phyloP scores from a whole-genome alignment of 2,113 vertebrate species.

The Nycticryphes semicollaris region DNA sequence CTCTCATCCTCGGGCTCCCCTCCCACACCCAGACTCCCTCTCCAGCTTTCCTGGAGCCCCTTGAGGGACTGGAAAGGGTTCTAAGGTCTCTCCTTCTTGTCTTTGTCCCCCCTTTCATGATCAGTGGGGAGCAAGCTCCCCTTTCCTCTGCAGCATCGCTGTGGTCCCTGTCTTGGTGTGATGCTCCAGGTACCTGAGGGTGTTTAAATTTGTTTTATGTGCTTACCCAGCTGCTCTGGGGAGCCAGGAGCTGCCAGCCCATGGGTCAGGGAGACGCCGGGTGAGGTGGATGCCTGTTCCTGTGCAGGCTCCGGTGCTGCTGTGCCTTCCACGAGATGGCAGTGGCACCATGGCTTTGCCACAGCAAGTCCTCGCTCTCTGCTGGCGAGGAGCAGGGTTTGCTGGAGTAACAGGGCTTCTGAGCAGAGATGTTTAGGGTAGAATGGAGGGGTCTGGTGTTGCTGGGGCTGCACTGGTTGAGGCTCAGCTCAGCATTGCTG shows the following conservation, averaged over 20 bases:
- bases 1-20: too few species aligned
- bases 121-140: not conserved
- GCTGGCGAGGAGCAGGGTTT: not conserved
- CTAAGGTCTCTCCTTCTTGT: not conserved
- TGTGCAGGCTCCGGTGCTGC: fast-evolving
- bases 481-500: not conserved
- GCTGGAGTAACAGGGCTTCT: not conserved
- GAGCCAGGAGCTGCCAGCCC: not conserved
- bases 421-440: not conserved
- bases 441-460: not conserved
- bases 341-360: not conserved
- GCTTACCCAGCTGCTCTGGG: not conserved
- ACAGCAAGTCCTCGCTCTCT: not conserved
- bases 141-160: not conserved
- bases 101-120: not conserved
- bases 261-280: not conserved
- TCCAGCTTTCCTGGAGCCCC: too few species aligned
- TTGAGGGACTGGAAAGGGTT: too few species aligned
- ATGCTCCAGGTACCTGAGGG: not conserved
- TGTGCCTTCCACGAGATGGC: constrained; percentile 57
- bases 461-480: fast-evolving
- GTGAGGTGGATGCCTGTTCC: not conserved
- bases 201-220: not conserved
- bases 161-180: fast-evolving
- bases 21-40: too few species aligned